Base-by-base conservation (phyloP, 2,113 vertebrate species). In the Megalops atlanticus region DNA sequence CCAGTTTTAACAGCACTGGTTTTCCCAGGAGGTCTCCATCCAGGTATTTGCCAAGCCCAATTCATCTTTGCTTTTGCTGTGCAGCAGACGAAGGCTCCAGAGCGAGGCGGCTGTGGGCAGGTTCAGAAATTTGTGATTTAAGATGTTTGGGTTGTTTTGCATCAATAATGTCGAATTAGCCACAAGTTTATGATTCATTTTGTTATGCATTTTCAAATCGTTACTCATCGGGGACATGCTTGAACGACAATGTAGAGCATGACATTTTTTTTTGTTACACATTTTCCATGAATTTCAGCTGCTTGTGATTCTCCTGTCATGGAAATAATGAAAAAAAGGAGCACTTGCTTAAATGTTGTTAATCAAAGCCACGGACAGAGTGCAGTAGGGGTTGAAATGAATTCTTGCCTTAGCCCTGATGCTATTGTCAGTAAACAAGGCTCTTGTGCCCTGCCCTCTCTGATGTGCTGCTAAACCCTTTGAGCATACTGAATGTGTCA, bases 381-480 rank as follows among this genome's bases (percentile, higher is more conserved):
- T 64, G n/a, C 58, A 64, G 58, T 27, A 11, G 58, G 58, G n/a
- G 4, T 27, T 64, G n/a, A 31, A 64, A 27, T 31, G 4, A 64
- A 64, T 64, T 64, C 6, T 2, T 31, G 2, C 8, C n/a, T 64
- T 10, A 3, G 27, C 58, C n/a, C 35, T 78, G 72, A 76, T 80
- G 85, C 80, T 84, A 84, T 84, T 82, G 78, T 84, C 80, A 84
- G 38, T 58, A 84, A 82, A 82, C 80, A 43, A 80, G 74, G 74
- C 83, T 87, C 76, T 83, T 80, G 79, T 82, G 78, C 80, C 39
- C 49, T 16, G 58, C 78, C 24, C 71, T 80, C 74, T 52, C 80
- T 87, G 84, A 83, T 82, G 70, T 78, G 80, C 84, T 38, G n/a
- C 71, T 7, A 27, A 47, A 78, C 79, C 27, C 38, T 85, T 72